Evolutionary conservation across 2,888 invertebrate genomes (phyloP), one percentile per base, ranked within the genome.

Genomic region (Eulithis prunata): DNA sequence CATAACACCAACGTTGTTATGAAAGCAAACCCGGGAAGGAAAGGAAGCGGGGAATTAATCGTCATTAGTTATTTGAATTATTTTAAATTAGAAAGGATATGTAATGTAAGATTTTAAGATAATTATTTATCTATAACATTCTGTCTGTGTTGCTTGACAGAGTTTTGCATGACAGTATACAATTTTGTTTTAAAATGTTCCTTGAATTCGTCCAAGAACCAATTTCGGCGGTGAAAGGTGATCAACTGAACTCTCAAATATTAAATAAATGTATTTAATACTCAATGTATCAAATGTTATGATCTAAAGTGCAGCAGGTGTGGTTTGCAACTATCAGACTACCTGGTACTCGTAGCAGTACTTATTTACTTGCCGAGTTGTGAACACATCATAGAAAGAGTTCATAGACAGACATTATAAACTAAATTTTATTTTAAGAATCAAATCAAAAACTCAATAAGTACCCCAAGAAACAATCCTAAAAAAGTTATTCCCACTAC

Each of bases 1-100:
- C 86, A 78, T 66, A 85, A 87, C 82, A 87, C 87, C 88, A 83
- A 85, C 80, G 80, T 85, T 85, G 84, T 88, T 83, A 88, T 89
- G 87, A 88, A 87, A 90, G 89, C 88, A 76, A 82, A 85, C 89
- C 90, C 76, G 79, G 80, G 81, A 78, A 72, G 77, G 79, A 70
- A 62, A 78, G 83, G 81, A 84, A 87, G 86, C 87, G 79, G 78
- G 77, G 73, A 72, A 77, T 52, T 79, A 79, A 75, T 70, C 64
- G 69, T 54, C 70, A 82, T 84, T 81, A 83, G 75, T 51, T 11
- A 46, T 43, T 65, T 65, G 11, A 21, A n/a, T 43, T 52, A 41
- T 10, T 6, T 32, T 10, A 41, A 41, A 41, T 10, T 0, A 41
- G 8, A 41, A 41, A 0, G 2, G 5, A 38, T 38, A 41, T 41